phyloP scores from a whole-genome alignment of 2,888 invertebrate species.

The Cephus nigrinus region DNA sequence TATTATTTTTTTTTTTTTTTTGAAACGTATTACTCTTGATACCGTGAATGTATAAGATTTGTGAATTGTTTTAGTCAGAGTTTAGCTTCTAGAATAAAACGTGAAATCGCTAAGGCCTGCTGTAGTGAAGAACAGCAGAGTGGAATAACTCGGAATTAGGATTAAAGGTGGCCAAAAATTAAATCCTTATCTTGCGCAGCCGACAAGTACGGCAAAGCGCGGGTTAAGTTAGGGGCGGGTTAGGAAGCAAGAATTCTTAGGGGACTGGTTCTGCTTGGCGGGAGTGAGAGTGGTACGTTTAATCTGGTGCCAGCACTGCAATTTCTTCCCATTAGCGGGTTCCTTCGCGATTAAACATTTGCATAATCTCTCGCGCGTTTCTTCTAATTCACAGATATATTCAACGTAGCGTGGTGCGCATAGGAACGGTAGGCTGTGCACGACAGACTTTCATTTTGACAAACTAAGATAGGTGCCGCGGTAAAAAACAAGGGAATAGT shows the following conservation, averaged over 20 bases:
- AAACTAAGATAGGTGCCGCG: neutral
- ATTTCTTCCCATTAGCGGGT: slow-evolving; percentile 64
- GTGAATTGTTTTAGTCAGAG: neutral
- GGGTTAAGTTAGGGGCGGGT: slow-evolving; percentile 8
- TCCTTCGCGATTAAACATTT: slow-evolving; percentile 64
- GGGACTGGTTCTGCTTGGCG: slow-evolving; percentile 18
- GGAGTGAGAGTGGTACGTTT: slow-evolving; percentile 38
- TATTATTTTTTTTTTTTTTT: neutral
- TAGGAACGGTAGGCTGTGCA: neutral
- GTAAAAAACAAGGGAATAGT: neutral
- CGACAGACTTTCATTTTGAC: slow-evolving; percentile 1
- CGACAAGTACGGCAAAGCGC: slow-evolving; percentile 27
- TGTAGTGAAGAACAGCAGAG: neutral
- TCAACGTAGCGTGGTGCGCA: slow-evolving; percentile 26
- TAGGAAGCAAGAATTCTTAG: slow-evolving; percentile 26
- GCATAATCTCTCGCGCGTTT: slow-evolving; percentile 56
- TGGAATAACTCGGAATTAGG: slow-evolving; percentile 49
- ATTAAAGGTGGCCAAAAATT: slow-evolving; percentile 62
- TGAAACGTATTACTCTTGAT: neutral
- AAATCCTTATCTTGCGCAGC: slow-evolving; percentile 57
- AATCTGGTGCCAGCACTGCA: slow-evolving; percentile 63
- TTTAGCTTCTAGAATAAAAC: neutral
- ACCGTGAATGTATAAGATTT: neutral
- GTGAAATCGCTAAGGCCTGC: neutral
- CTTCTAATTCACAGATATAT: slow-evolving; percentile 52